phyloP scores from a whole-genome alignment of 1,140 invertebrate species.

The Drosophila lacertosa region DNA sequence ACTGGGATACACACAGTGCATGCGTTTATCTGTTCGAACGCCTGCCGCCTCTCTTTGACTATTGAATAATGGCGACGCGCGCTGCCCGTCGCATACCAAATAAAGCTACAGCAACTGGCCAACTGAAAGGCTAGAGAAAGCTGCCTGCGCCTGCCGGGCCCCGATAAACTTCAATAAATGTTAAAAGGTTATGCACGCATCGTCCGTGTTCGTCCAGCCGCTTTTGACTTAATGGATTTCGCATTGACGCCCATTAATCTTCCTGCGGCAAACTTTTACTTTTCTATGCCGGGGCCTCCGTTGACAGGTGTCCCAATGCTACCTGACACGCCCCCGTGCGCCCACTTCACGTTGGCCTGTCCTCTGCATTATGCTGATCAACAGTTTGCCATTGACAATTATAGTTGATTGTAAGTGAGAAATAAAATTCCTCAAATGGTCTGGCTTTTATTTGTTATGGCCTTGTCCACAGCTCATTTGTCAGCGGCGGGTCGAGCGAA shows the following conservation, averaged over 20 bases:
- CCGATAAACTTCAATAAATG: slow-evolving; percentile 82
- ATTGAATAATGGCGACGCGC: slow-evolving; percentile 71
- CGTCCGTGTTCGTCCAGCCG: slow-evolving; percentile 28
- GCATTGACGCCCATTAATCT: slow-evolving; percentile 78
- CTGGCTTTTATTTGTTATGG: slow-evolving; percentile 8
- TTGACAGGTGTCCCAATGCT: slow-evolving; percentile 59
- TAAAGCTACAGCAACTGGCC: slow-evolving; percentile 46
- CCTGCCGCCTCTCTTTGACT: slow-evolving; percentile 55
- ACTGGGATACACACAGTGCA: slow-evolving; percentile 10
- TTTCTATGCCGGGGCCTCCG: slow-evolving; percentile 19
- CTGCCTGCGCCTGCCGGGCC: slow-evolving; percentile 13
- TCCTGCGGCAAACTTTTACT: slow-evolving; percentile 34
- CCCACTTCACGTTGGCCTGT: neutral
- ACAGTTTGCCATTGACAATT: slow-evolving; percentile 76
- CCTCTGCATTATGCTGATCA: slow-evolving; percentile 62
- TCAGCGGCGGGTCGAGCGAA: neutral
- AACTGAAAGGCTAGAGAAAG: neutral
- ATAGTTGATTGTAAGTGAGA: slow-evolving; percentile 46
- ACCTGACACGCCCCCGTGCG: neutral
- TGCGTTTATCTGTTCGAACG: slow-evolving; percentile 38
- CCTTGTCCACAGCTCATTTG: slow-evolving; percentile 11
- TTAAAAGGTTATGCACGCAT: slow-evolving; percentile 77
- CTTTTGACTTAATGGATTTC: slow-evolving; percentile 77
- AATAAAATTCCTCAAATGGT: slow-evolving; percentile 36
- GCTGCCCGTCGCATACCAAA: slow-evolving; percentile 66